Percentiles rank a stretch among this genome's conserved stretches.
phyloP scores from a whole-genome alignment of 64 coral and sea anemone species.

The Stichodactyla mertensii region DNA sequence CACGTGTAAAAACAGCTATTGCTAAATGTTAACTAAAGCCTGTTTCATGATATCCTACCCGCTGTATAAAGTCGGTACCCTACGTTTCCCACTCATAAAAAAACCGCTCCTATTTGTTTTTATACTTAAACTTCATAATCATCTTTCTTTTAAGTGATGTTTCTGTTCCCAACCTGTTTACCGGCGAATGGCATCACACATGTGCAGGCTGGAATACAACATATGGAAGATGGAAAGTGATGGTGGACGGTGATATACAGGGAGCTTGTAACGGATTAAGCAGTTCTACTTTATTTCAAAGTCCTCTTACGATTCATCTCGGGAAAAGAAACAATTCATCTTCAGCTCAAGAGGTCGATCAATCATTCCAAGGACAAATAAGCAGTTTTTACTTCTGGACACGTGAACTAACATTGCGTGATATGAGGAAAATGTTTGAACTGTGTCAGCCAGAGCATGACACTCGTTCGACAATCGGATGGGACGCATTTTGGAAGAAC shows the following conservation, averaged over 20 bases:
- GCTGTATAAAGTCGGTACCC: no score
- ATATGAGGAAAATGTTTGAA: not conserved
- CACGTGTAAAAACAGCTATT: no score
- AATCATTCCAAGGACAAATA: not conserved
- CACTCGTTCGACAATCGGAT: not conserved
- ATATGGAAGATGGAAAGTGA: not conserved
- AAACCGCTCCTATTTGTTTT: not conserved
- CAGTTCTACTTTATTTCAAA: not conserved
- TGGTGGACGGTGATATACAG: not conserved
- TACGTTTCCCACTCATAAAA: no score
- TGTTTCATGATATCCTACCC: no score
- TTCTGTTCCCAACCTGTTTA: constrained; percentile 6
- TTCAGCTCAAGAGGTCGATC: not conserved
- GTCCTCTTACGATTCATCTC: not conserved
- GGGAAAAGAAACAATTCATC: not conserved
- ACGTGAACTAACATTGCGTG: not conserved
- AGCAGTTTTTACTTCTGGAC: constrained; percentile 1
- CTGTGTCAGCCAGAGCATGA: not conserved
- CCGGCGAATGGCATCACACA: constrained; percentile 7
- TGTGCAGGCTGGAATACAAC: constrained; percentile 6
- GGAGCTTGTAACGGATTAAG: not conserved
- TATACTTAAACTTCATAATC: not conserved
- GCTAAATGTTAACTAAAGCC: no score
- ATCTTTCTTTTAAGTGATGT: not conserved
- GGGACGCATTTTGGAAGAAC: not conserved